Percentiles rank a stretch among this genome's conserved stretches.
Evolutionary conservation across 2,797 vertebrate genomes (phyloP).

Genomic region (Taeniopygia guttata): DNA sequence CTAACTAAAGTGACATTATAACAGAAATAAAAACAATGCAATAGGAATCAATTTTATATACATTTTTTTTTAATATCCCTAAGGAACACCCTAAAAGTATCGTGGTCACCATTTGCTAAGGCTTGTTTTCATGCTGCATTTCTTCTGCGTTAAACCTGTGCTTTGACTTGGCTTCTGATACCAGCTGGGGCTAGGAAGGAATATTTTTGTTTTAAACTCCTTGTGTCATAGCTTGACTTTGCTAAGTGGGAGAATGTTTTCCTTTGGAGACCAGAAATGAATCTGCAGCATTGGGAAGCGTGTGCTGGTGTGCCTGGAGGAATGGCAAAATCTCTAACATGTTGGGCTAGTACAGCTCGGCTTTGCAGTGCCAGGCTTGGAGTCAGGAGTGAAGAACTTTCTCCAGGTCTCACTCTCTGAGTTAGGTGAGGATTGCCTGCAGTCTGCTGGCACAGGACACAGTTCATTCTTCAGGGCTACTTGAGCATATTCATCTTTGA

Average conservation of each 20-base stretch:
- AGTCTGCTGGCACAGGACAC: background rate
- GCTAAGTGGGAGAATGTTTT: background rate
- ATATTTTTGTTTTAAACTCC: background rate
- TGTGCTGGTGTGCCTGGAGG: background rate
- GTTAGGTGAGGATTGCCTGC: background rate
- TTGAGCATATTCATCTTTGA: background rate
- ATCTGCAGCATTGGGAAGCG: background rate
- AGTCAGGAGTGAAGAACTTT: background rate
- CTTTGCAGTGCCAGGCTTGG: background rate
- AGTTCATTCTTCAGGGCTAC: background rate
- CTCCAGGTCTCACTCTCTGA: background rate
- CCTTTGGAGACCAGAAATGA: background rate
- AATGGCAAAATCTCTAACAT: fast-evolving
- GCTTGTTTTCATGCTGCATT: background rate
- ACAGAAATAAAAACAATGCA: background rate
- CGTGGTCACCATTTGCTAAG: background rate
- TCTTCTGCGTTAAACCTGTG: background rate
- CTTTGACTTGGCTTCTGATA: background rate
- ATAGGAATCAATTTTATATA: background rate
- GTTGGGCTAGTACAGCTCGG: fast-evolving
- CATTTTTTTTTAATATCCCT: background rate
- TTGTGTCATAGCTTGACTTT: background rate
- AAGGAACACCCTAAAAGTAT: background rate
- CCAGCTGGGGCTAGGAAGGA: background rate
- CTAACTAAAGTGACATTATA: background rate